Evolutionary conservation across 2,113 vertebrate species (phyloP), one percentile per base, ranked within the genome.

Genomic region (Zosterops hypoxanthus): DNA sequence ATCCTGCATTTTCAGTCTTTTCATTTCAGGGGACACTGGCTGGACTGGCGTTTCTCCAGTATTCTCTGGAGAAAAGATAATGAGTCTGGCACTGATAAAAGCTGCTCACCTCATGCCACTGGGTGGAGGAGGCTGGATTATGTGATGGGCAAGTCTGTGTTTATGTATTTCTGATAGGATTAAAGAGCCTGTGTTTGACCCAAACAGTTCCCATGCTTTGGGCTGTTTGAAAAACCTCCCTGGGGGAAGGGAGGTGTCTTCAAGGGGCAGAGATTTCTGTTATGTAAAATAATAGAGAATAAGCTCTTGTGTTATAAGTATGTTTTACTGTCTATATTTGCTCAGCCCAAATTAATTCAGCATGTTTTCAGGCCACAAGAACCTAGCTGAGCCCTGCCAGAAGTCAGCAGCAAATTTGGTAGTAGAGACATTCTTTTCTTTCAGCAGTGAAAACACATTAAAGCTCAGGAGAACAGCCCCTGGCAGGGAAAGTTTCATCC

Each of bases 361-460:
- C 2, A 1, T 93, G 86, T 85, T 96, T 90, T 84, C 60, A 82
- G 90, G 69, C 72, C 76, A 66, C 12, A 33, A 85, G 86, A 93
- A 81, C 50, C 33, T 66, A 88, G 82, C 70, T 47, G 83, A 94
- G 53, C 84, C 70, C 86, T 17, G 4, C 84, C 90, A 97, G 88
- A 95, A 95, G 50, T 90, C 95, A 96, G 86, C 61, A 95, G 55
- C 69, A 77, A 76, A 84, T 95, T 91, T 92, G 13, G 69, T 94
- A 90, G 89, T 31, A 66, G 89, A 86, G 90, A 69, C 71, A 49
- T 95, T 95, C 69, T 89, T 79, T 80, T 76, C 79, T 84, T 94
- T 86, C 80, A 93, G 76, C 59, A 91, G 33, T 31, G 42, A 88
- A 82, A 85, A 80, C 59, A 71, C 39, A 87, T 95, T 77, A 68